Conservation (phyloP, 2,888 invertebrate species). For the Rhogogaster chlorosoma region DNA sequence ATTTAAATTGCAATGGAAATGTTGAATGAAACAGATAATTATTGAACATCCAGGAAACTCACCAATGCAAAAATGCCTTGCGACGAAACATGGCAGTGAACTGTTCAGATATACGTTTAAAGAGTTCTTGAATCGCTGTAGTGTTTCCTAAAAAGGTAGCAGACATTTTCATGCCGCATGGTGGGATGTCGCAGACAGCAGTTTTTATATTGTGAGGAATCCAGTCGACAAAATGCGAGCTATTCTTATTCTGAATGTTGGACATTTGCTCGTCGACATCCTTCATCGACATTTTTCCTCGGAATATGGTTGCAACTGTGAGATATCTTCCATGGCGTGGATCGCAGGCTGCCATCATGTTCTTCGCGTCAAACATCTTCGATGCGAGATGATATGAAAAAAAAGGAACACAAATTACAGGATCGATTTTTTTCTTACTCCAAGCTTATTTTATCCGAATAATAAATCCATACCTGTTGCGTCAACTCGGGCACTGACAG, state of each 20-base stretch:
- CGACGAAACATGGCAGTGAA: slow-evolving; percentile 94
- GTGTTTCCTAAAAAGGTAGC: slow-evolving; percentile 93
- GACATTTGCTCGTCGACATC: slow-evolving; percentile 84
- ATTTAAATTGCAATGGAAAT: background rate
- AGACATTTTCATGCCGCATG: slow-evolving; percentile 93
- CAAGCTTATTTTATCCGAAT: background rate
- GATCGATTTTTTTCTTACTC: background rate
- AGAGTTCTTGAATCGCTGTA: slow-evolving; percentile 92
- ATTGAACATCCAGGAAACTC: background rate
- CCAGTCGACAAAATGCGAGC: slow-evolving; percentile 88
- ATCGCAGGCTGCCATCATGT: slow-evolving; percentile 84
- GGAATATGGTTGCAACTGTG: slow-evolving; percentile 79
- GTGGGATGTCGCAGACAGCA: slow-evolving; percentile 92
- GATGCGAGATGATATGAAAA: slow-evolving; percentile 59
- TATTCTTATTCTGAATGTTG: slow-evolving; percentile 90
- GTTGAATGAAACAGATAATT: slow-evolving; percentile 58
- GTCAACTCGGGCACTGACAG: slow-evolving; percentile 79
- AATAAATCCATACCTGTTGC: slow-evolving; percentile 72
- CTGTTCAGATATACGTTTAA: slow-evolving; percentile 91
- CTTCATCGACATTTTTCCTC: slow-evolving; percentile 81
- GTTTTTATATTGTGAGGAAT: slow-evolving; percentile 93
- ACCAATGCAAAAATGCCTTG: slow-evolving; percentile 93
- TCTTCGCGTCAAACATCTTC: slow-evolving; percentile 82
- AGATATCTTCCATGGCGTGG: slow-evolving; percentile 80
- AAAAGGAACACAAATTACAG: background rate